Evolutionary conservation across 2,888 invertebrate genomes (phyloP).

Genomic region (Chrysomela aeneicollis): DNA sequence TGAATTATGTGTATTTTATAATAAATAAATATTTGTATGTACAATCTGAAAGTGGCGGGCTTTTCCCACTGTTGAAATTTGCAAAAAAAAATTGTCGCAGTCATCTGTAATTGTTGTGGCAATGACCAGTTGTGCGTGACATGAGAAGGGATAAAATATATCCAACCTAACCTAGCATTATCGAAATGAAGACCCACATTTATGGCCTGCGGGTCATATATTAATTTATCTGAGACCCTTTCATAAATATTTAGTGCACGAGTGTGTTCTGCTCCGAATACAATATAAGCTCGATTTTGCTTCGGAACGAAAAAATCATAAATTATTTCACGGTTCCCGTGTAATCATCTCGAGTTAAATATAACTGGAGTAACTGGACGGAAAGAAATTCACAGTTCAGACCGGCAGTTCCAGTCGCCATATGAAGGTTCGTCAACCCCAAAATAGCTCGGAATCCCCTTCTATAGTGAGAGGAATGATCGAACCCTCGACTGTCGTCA

Average conservation of each 20-base stretch:
- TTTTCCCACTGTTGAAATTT: no score
- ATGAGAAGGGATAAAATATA: no score
- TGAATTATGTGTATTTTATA: no score
- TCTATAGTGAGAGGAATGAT: background rate
- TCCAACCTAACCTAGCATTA: constrained; percentile 5
- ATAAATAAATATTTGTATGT: no score
- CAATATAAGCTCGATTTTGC: constrained; percentile 6
- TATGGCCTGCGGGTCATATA: constrained; percentile 14
- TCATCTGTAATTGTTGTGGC: no score
- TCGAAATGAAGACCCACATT: constrained; percentile 10
- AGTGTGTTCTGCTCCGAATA: constrained; percentile 5
- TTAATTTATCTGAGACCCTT: constrained; percentile 22
- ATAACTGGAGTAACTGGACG: background rate
- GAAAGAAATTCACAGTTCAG: background rate
- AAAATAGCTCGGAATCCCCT: background rate
- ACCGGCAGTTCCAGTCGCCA: no score
- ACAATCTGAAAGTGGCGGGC: no score
- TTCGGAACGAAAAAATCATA: constrained; percentile 1
- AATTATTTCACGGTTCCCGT: background rate
- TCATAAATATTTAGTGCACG: constrained; percentile 21
- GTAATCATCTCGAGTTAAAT: background rate
- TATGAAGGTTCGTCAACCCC: background rate
- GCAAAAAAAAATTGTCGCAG: no score
- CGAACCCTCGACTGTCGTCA: no score
- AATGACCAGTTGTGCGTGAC: no score